These are phyloP conservation scores for Mormyrus iriodes DNA, from an alignment of 2,113 vertebrate genomes.

Conservation along the genomic window DNA sequence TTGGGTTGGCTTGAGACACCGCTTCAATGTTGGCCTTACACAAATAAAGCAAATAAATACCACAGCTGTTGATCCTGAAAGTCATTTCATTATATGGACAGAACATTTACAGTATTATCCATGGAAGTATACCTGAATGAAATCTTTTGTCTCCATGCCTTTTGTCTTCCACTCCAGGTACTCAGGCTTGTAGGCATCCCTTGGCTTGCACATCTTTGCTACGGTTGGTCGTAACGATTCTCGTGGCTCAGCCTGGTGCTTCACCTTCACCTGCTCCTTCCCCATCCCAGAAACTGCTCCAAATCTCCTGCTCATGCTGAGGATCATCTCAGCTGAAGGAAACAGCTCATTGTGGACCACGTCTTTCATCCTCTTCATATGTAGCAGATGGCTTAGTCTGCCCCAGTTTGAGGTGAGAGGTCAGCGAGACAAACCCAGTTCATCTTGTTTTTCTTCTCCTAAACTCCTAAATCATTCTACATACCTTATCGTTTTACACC, in stretches of 20 bases:
- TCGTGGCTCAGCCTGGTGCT: not conserved
- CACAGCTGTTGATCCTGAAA: not conserved
- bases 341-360: slow-evolving; percentile 58
- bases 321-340: slow-evolving; percentile 70
- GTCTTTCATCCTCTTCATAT: slow-evolving; percentile 53
- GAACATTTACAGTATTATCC: too few species aligned
- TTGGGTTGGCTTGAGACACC: slow-evolving; percentile 35
- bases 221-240: too few species aligned
- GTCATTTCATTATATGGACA: not conserved
- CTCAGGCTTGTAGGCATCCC: slow-evolving; percentile 42
- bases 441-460: not conserved
- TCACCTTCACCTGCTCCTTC: not conserved
- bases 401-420: not conserved
- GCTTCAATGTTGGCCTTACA: slow-evolving; percentile 58
- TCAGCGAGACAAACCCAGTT: not conserved
- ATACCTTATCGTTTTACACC: not conserved
- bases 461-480: not conserved
- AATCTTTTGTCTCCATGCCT: slow-evolving; percentile 26
- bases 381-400: slow-evolving; percentile 62
- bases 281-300: slow-evolving; percentile 44
- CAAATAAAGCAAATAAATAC: not conserved
- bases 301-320: slow-evolving; percentile 54
- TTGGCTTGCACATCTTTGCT: slow-evolving; percentile 8
- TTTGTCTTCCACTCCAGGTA: slow-evolving; percentile 41
- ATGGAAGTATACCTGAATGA: slow-evolving; percentile 51